Conservation (phyloP, 2,797 vertebrate genomes). For the Pseudopleuronectes americanus region DNA sequence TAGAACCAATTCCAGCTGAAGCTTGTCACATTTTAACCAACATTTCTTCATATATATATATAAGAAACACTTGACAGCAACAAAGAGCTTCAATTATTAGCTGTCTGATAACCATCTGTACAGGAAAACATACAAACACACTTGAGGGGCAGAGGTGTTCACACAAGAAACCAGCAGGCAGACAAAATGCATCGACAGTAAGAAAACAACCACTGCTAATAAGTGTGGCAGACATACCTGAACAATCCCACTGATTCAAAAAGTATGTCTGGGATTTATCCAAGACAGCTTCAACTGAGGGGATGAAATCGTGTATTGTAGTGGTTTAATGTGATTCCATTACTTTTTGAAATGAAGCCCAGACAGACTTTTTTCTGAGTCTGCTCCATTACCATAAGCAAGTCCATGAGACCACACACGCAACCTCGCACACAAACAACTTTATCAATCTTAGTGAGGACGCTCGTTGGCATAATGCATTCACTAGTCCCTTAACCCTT, state of each 20-base stretch:
- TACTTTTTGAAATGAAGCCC: slow-evolving; percentile 14
- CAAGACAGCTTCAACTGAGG: slow-evolving; percentile 1
- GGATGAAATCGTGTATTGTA: background rate
- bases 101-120: background rate
- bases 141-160: slow-evolving; percentile 5
- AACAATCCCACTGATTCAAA: slow-evolving; percentile 7
- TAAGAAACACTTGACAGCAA: too few relatives aligned
- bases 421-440: too few relatives aligned
- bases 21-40: background rate
- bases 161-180: slow-evolving; percentile 22
- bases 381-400: too few relatives aligned
- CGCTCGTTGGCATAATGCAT: too few relatives aligned
- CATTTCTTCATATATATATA: background rate
- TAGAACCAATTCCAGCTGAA: slow-evolving; percentile 4
- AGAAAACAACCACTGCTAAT: background rate
- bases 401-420: slow-evolving; percentile 14
- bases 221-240: slow-evolving; percentile 15
- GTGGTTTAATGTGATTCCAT: slow-evolving; percentile 2
- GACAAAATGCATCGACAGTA: slow-evolving; percentile 54
- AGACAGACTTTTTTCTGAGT: background rate
- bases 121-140: background rate
- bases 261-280: background rate
- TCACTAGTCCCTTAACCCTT: too few relatives aligned
- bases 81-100: background rate
- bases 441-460: too few relatives aligned